Conservation (phyloP, 2,797 vertebrate species). For the Mormyrops attenuatus region DNA sequence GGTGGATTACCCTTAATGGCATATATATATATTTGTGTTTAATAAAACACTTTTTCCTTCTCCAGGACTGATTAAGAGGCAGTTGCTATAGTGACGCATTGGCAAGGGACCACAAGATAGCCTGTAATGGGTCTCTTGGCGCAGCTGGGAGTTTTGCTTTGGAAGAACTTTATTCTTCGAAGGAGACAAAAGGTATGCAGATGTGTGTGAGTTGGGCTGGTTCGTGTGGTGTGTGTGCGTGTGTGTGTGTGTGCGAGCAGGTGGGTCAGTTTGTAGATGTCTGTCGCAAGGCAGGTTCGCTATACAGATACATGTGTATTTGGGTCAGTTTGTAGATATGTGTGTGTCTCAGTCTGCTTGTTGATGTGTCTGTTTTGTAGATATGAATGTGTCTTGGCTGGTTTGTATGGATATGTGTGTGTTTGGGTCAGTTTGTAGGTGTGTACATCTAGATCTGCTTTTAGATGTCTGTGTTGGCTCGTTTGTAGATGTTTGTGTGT, state of each 20-base stretch:
- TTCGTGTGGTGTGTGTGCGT: background rate
- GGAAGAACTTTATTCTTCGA: slow-evolving; percentile 95
- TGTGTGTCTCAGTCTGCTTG: background rate
- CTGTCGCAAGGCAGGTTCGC: background rate
- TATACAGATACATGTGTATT: background rate
- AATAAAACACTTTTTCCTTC: slow-evolving; percentile 62
- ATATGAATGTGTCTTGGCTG: background rate
- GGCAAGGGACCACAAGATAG: slow-evolving; percentile 58
- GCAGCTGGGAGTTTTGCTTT: slow-evolving; percentile 87
- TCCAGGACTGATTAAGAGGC: slow-evolving; percentile 63
- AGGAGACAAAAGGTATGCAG: slow-evolving; percentile 83
- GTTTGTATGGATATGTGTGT: background rate
- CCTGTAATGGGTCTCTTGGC: slow-evolving; percentile 83
- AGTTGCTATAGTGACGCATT: slow-evolving; percentile 64
- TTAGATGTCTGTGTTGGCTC: background rate
- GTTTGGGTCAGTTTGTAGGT: background rate
- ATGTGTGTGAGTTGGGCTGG: background rate
- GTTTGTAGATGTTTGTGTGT: background rate
- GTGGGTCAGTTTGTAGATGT: background rate
- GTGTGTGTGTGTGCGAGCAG: background rate
- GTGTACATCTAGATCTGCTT: background rate
- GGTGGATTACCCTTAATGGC: slow-evolving; percentile 52
- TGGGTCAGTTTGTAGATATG: background rate
- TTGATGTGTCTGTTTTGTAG: background rate
- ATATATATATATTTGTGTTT: slow-evolving; percentile 50